A percentile compares a stretch with the other conserved stretches of the same genome.
Evolutionary conservation across 2,113 vertebrate species (phyloP).

Genomic region (Oplegnathus fasciatus): DNA sequence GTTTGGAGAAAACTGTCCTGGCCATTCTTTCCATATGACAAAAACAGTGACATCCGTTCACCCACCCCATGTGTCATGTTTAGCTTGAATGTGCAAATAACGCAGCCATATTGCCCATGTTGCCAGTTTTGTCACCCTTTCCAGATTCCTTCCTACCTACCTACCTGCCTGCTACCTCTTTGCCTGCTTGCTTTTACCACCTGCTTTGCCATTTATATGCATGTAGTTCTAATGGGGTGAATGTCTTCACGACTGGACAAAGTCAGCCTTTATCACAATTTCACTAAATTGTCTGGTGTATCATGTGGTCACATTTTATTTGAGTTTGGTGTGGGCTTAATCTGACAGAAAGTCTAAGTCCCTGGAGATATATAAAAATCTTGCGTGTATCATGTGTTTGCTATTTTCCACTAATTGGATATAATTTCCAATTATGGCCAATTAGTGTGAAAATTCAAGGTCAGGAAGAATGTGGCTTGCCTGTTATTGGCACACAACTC

Average conservation of each 20-base stretch:
- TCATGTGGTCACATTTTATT: constrained; percentile 58
- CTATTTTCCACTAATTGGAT: constrained; percentile 60
- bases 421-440: constrained; percentile 63
- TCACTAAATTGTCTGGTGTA: constrained; percentile 65
- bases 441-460: constrained; percentile 69
- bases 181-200: constrained; percentile 89
- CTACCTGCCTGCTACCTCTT: constrained; percentile 88
- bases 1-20: not conserved
- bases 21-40: constrained; percentile 31
- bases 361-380: constrained; percentile 38
- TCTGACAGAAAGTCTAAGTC: constrained; percentile 39
- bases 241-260: constrained; percentile 66
- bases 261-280: constrained; percentile 56
- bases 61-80: constrained; percentile 59
- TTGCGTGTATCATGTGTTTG: constrained; percentile 44
- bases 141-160: constrained; percentile 84
- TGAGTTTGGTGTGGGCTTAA: constrained; percentile 62
- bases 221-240: constrained; percentile 81
- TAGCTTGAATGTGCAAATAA: constrained; percentile 71
- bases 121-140: constrained; percentile 82
- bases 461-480: constrained; percentile 55
- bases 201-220: constrained; percentile 87
- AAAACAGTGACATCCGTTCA: constrained; percentile 37
- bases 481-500: constrained; percentile 42
- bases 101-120: constrained; percentile 86